Percentiles rank a stretch among this genome's conserved stretches.
Conservation (phyloP, 2,113 vertebrate genomes). For the Myanophis thanlyinensis region DNA sequence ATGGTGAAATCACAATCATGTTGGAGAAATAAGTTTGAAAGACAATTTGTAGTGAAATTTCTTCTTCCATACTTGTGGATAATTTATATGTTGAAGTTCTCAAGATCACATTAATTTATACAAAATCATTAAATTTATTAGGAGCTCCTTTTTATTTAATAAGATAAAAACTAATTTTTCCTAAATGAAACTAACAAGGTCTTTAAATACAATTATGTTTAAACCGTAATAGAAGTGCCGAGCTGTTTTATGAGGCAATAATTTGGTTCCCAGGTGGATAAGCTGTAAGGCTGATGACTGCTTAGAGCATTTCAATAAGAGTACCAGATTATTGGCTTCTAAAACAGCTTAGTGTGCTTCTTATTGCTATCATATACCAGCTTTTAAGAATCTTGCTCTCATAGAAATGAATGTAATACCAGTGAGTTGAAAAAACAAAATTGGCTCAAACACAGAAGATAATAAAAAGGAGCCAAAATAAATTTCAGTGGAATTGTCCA, state of each 20-base stretch:
- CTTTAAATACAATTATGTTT: constrained; percentile 65
- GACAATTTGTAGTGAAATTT: not conserved
- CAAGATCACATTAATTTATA: constrained; percentile 43
- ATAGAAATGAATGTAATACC: constrained; percentile 45
- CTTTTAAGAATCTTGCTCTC: constrained; percentile 43
- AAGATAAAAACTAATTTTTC: constrained; percentile 61
- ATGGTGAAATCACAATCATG: not conserved
- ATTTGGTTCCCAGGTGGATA: constrained; percentile 51
- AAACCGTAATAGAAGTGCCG: constrained; percentile 48
- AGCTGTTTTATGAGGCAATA: constrained; percentile 61
- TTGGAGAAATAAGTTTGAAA: not conserved
- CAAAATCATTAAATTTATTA: constrained; percentile 52
- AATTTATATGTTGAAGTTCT: constrained; percentile 16
- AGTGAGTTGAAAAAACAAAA: constrained; percentile 12
- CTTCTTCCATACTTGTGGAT: constrained; percentile 9
- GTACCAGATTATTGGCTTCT: constrained; percentile 48
- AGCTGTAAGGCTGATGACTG: constrained; percentile 50
- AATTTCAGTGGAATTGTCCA: not conserved
- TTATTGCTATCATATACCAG: constrained; percentile 35
- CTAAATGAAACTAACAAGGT: constrained; percentile 58
- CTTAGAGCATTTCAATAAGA: constrained; percentile 50
- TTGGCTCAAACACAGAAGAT: not conserved
- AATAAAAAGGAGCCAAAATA: not conserved
- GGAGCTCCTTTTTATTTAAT: constrained; percentile 52
- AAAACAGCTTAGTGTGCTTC: constrained; percentile 51